Evolutionary conservation across 2,797 vertebrate genomes (phyloP).

Genomic region (Morus bassanus): DNA sequence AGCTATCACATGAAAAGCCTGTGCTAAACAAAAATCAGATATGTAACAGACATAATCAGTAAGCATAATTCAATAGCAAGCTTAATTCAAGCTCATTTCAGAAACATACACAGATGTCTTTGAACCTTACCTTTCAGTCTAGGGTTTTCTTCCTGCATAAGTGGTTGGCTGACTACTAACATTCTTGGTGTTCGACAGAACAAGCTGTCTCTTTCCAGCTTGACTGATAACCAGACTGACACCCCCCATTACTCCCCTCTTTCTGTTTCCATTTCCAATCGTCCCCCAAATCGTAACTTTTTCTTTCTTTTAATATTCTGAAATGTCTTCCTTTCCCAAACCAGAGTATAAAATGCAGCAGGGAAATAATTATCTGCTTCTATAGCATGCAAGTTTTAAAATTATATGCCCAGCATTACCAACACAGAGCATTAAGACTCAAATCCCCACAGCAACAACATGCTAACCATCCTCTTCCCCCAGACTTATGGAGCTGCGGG

Average conservation of each 20-base stretch:
- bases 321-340: conserved; percentile 20
- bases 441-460: conserved; percentile 69
- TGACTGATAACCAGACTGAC: conserved; percentile 62
- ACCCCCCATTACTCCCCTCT: conserved; percentile 53
- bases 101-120: conserved; percentile 56
- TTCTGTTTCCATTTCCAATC: conserved; percentile 20
- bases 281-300: background rate
- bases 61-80: conserved; percentile 7
- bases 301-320: background rate
- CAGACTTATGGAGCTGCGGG: conserved; percentile 67
- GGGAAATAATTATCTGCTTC: conserved; percentile 50
- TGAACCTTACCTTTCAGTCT: conserved; percentile 61
- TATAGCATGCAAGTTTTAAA: conserved; percentile 47
- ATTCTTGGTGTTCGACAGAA: conserved; percentile 46
- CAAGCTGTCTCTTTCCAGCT: conserved; percentile 61
- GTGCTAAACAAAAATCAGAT: background rate
- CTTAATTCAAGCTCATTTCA: conserved; percentile 42
- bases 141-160: conserved; percentile 43
- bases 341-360: conserved; percentile 15
- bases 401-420: conserved; percentile 50
- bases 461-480: conserved; percentile 66
- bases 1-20: background rate
- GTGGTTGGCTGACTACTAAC: conserved; percentile 48
- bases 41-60: background rate
- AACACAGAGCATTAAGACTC: conserved; percentile 50